A percentile compares a stretch with the other conserved stretches of the same genome.
Conservation (phyloP, 1,140 invertebrate species). For the Cydia amplana region DNA sequence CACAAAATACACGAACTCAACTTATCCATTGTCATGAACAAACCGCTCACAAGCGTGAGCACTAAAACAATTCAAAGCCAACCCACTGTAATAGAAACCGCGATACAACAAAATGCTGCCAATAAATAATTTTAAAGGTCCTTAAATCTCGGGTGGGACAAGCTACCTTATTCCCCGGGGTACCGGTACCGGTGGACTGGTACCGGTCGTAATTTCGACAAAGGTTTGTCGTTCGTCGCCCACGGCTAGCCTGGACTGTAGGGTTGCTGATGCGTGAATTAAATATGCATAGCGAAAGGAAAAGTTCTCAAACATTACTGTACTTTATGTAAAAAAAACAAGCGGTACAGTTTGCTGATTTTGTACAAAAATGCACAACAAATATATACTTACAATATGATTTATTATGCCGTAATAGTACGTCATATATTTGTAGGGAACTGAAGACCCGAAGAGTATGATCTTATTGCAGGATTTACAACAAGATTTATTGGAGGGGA, state of each 20-base stretch:
- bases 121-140: slow-evolving; percentile 31
- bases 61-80: slow-evolving; percentile 18
- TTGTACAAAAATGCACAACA: too few relatives aligned
- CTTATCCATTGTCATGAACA: slow-evolving; percentile 1
- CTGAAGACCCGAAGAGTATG: too few relatives aligned
- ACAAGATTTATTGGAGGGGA: too few relatives aligned
- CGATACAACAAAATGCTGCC: slow-evolving; percentile 13
- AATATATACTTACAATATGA: too few relatives aligned
- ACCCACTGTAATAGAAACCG: slow-evolving; percentile 24
- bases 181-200: slow-evolving; percentile 2
- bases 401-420: too few relatives aligned
- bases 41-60: neutral
- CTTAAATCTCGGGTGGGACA: slow-evolving; percentile 15
- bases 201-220: slow-evolving; percentile 30
- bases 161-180: slow-evolving; percentile 31
- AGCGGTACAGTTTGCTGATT: too few relatives aligned
- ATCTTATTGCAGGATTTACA: too few relatives aligned
- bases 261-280: neutral
- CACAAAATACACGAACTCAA: neutral
- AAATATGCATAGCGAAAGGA: neutral
- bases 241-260: neutral
- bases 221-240: slow-evolving; percentile 28
- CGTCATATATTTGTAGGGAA: too few relatives aligned
- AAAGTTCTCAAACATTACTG: neutral
- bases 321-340: neutral